Base-by-base conservation (phyloP, 2,797 vertebrate species). In the Lagodon rhomboides region DNA sequence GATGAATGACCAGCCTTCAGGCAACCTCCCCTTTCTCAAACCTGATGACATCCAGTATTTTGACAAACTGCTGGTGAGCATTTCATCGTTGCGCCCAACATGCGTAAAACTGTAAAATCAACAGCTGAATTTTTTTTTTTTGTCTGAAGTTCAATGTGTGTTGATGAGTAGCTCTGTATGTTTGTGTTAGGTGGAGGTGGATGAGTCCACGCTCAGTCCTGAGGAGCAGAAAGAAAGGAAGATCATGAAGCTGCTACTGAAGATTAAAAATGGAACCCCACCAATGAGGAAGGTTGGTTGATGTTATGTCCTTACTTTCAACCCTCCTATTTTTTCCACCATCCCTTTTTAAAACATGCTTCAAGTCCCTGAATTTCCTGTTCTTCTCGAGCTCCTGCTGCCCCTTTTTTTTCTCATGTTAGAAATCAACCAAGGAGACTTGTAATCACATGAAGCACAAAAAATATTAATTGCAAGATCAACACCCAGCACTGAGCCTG, bases 31-130 rank as follows among this genome's bases (percentile, higher is more conserved):
- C 0, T 99, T 99, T 95, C 95, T 99, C 62, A 99, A 99, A 88
- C 98, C 98, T 2, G 98, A 99, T 73, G 98, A 99, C 92, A 99
- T 99, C 89, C 98, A 99, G 25, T 99, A 99, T 89, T 99, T 99
- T 13, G 98, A 99, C 94, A 99, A 99, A 87, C 93, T 99, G 12
- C 89, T 99, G 96, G 98, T 99, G 90, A 96, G 91, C 80, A 49
- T 44, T 5, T 1, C 4, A 53, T 17, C 5, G 43, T 3, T 30
- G 7, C 1, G 0, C 34, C 20, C 12, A 6, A 7, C 27, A 53
- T 12, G 3, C 13, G 27, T 51, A 9, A 51, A 49, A 60, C 15
- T 3, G 18, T 49, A 12, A 61, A 63, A 67, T 2, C 44, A 15
- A 62, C 30, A 12, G 5, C 10, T 41, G 1, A 2, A 5, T 77